Conservation (phyloP, 2,888 invertebrate species). For the Melikaiella ostensackeni region DNA sequence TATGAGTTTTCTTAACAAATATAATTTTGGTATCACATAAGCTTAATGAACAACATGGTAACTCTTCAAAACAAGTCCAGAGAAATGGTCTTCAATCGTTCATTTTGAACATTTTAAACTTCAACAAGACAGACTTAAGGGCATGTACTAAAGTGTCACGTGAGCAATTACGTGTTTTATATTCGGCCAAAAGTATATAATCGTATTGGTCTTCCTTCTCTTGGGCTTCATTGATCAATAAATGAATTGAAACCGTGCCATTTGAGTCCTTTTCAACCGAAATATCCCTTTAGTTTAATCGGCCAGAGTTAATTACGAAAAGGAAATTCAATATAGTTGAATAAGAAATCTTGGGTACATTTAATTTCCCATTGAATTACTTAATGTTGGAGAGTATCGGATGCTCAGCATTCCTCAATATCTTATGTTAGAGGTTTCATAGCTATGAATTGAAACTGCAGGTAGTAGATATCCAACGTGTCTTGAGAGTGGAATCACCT, state of each 20-base stretch:
- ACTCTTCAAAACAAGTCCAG: too few species aligned
- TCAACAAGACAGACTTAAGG: too few species aligned
- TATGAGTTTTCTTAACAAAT: too few species aligned
- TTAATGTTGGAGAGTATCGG: conserved; percentile 7
- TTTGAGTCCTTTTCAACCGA: neutral
- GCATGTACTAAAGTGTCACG: too few species aligned
- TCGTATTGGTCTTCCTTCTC: too few species aligned
- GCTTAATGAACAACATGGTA: too few species aligned
- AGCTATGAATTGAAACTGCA: conserved; percentile 33
- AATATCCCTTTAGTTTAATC: neutral
- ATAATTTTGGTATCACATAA: too few species aligned
- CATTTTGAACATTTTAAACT: too few species aligned
- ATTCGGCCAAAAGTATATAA: too few species aligned
- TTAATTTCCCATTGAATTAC: neutral
- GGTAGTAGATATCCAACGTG: conserved; percentile 19
- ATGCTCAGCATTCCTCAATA: neutral
- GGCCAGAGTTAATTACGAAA: neutral
- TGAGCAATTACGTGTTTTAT: too few species aligned
- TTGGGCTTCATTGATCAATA: neutral
- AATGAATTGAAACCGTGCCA: neutral
- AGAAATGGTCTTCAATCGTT: too few species aligned
- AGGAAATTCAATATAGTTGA: neutral
- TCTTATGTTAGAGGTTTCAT: conserved; percentile 4
- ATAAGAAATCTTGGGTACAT: neutral
- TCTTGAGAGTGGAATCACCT: conserved; percentile 25